phyloP scores from a whole-genome alignment of 2,797 vertebrate genomes.

The Australoheros facetus region DNA sequence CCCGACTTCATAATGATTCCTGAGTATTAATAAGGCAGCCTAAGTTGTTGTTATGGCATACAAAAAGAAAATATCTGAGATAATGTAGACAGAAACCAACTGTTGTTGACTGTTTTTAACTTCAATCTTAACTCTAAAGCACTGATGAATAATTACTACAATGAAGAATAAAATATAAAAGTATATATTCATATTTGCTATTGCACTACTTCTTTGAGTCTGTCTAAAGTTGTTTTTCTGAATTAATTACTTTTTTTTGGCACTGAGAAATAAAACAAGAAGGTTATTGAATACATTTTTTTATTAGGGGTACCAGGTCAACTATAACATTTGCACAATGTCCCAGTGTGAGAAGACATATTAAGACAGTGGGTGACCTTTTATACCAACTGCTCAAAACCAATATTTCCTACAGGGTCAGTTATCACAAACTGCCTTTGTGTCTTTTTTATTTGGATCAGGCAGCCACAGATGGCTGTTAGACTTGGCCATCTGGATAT shows the following conservation, averaged over 20 bases:
- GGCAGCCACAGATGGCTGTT: slow-evolving; percentile 65
- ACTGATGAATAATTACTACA: slow-evolving; percentile 23
- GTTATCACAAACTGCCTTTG: slow-evolving; percentile 53
- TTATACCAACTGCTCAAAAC: slow-evolving; percentile 21
- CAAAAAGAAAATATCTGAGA: slow-evolving; percentile 8
- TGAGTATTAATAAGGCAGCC: background rate
- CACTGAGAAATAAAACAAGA: slow-evolving; percentile 26
- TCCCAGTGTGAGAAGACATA: slow-evolving; percentile 19
- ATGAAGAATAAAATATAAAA: slow-evolving; percentile 6
- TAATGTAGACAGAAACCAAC: slow-evolving; percentile 21
- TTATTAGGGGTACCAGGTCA: slow-evolving; percentile 4
- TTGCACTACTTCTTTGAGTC: slow-evolving; percentile 27
- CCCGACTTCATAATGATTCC: slow-evolving; percentile 14
- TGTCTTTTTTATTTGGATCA: slow-evolving; percentile 45
- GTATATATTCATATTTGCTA: background rate
- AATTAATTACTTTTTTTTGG: slow-evolving; percentile 36
- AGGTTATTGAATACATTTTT: slow-evolving; percentile 23
- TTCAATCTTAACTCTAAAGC: background rate
- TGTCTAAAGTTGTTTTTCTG: slow-evolving; percentile 32
- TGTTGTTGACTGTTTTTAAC: slow-evolving; percentile 30
- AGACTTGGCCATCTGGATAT: slow-evolving; percentile 63
- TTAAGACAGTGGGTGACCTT: slow-evolving; percentile 28
- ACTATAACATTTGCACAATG: slow-evolving; percentile 7
- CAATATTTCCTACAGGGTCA: slow-evolving; percentile 47
- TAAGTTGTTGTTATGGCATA: slow-evolving; percentile 13